Conservation (phyloP, 1,140 invertebrate genomes). For the Sipha flava region DNA sequence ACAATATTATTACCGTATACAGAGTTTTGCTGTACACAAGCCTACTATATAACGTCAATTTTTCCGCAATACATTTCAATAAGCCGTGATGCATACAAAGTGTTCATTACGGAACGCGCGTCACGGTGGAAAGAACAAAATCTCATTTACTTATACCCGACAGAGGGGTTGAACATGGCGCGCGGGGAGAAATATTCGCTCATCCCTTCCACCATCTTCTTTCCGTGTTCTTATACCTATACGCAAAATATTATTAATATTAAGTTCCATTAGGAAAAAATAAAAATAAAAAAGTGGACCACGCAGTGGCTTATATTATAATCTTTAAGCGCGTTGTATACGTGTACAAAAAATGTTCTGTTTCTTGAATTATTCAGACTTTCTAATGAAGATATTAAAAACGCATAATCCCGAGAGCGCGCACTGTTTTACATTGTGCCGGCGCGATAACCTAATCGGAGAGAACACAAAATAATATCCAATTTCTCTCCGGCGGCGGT, state of each 20-base stretch:
- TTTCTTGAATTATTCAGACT: neutral
- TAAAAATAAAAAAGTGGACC: neutral
- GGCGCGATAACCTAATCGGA: neutral
- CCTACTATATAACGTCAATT: neutral
- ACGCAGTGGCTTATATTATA: too few relatives aligned
- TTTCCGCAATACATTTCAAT: conserved; percentile 18
- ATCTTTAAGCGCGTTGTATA: too few relatives aligned
- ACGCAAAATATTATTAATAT: too few relatives aligned
- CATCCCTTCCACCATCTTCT: neutral
- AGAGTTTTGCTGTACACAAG: too few relatives aligned
- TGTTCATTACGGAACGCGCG: neutral
- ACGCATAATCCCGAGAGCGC: neutral
- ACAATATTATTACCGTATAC: neutral
- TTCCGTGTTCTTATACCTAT: too few relatives aligned
- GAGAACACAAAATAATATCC: neutral
- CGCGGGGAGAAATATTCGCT: neutral
- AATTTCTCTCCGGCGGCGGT: neutral
- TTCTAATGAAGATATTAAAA: conserved; percentile 10
- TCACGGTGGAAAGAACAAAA: neutral
- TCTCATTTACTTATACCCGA: neutral
- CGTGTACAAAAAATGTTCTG: neutral
- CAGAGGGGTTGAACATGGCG: neutral
- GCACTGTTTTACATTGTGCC: neutral
- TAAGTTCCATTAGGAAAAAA: neutral
- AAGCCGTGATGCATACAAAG: conserved; percentile 13